A percentile compares a stretch with the other conserved stretches of the same genome.
These are phyloP conservation scores for Prosapia bicincta DNA, from an alignment of 2,888 invertebrate genomes.

Conservation along the genomic window DNA sequence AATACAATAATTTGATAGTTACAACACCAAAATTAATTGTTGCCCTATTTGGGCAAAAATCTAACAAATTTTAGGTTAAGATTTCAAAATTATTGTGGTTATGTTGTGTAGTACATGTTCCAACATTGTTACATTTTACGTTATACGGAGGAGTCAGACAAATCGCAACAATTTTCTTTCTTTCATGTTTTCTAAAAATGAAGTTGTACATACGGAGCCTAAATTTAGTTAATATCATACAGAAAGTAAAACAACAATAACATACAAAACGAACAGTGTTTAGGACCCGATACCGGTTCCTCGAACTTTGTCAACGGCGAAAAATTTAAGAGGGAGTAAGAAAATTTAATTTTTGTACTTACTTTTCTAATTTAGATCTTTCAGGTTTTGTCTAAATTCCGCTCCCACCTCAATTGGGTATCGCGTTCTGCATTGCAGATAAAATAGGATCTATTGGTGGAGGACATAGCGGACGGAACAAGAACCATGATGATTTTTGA, in stretches of 20 bases:
- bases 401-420: constrained; percentile 33
- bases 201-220: background rate
- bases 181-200: too few relatives aligned
- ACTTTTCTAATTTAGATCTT: constrained; percentile 53
- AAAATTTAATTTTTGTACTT: constrained; percentile 19
- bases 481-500: constrained; percentile 36
- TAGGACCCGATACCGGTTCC: constrained; percentile 18
- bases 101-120: background rate
- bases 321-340: constrained; percentile 2
- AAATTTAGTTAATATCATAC: background rate
- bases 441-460: constrained; percentile 37
- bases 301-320: constrained; percentile 8
- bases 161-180: too few relatives aligned
- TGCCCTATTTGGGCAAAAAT: background rate
- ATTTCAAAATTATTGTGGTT: background rate
- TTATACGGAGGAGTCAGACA: background rate
- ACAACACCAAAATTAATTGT: too few relatives aligned
- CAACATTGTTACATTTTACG: background rate
- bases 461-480: constrained; percentile 39
- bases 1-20: too few relatives aligned
- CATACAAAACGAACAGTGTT: background rate
- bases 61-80: background rate
- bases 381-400: constrained; percentile 42
- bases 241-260: background rate
- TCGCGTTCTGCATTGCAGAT: constrained; percentile 35